Conservation (phyloP, 2,888 invertebrate genomes). For the Calliopum simillimum region DNA sequence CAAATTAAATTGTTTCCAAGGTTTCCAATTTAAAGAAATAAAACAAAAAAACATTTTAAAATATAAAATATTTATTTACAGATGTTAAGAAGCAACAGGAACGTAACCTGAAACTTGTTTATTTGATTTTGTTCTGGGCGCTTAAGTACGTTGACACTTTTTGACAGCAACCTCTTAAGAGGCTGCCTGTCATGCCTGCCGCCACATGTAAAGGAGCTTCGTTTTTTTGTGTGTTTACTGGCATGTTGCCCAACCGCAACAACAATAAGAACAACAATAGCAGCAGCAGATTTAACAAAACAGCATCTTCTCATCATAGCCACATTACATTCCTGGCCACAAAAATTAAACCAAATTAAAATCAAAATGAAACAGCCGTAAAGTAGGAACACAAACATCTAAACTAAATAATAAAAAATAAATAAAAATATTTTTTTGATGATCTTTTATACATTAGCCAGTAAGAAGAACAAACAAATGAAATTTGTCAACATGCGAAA, state of each 20-base stretch:
- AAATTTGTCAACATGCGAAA: slow-evolving; percentile 15
- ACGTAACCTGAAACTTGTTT: neutral
- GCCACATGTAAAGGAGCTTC: neutral
- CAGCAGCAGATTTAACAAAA: neutral
- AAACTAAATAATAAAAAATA: neutral
- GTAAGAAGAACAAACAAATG: slow-evolving; percentile 8
- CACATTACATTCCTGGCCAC: slow-evolving; percentile 8
- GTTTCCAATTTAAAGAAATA: no score
- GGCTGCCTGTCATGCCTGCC: no score
- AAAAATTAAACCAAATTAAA: neutral
- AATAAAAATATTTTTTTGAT: slow-evolving; percentile 21
- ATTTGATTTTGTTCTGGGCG: slow-evolving; percentile 14
- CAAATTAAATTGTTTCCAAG: no score
- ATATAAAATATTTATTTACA: neutral
- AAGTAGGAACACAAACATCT: neutral
- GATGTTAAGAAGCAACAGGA: no score
- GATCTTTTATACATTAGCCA: slow-evolving; percentile 19
- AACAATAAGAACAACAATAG: neutral
- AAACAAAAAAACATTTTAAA: no score
- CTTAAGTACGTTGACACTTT: slow-evolving; percentile 48
- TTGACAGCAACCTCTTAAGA: slow-evolving; percentile 36
- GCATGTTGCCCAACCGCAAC: slow-evolving; percentile 3
- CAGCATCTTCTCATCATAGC: neutral
- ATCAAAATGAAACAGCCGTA: neutral
- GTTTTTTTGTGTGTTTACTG: slow-evolving; percentile 8